Evolutionary conservation across 2,113 vertebrate genomes (phyloP), one percentile per base, ranked within the genome.

Genomic region (Dromas ardeola): DNA sequence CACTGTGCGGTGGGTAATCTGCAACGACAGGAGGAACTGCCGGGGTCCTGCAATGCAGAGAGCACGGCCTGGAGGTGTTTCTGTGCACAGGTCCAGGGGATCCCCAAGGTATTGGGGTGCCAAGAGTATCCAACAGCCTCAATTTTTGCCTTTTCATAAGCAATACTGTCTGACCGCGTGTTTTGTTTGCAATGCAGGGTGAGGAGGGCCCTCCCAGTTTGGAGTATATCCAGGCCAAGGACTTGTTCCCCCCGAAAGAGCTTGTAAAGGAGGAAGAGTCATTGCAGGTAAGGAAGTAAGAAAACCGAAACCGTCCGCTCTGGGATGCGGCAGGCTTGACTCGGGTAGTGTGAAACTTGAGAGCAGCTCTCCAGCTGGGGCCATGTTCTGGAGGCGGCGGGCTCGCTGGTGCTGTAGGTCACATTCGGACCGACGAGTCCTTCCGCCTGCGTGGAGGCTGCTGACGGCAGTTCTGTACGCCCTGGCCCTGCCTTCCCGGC

Each of bases 201-300:
- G 99, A 99, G 98, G 99, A 99, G 92, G 99, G 99, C 84, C 99
- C 99, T 96, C 99, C 99, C 98, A 99, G 99, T 98, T 99, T 99
- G 99, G 99, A 99, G 98, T 99, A 99, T 96, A 99, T 99, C 98
- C 99, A 99, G 98, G 99, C 99, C 96, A 99, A 99, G 98, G 99
- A 99, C 97, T 98, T 99, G 97, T 99, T 99, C 95, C 99, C 99
- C 96, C 99, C 99, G 14, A 99, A 99, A 98, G 99, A 99, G 96
- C 99, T 99, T 92, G 98, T 99, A 86, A 99, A 99, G 98, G 99
- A 99, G 95, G 99, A 99, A 96, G 99, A 99, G 67, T 99, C 98
- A 82, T 97, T 99, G 95, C 99, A 99, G 99, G 99, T 99, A 98
- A 98, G 98, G 81, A 88, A 86, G 38, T 27, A 45, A 89, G 70